Evolutionary conservation across 2,888 invertebrate species (phyloP), one percentile per base, ranked within the genome.

Genomic region (Lacanobia oleracea): DNA sequence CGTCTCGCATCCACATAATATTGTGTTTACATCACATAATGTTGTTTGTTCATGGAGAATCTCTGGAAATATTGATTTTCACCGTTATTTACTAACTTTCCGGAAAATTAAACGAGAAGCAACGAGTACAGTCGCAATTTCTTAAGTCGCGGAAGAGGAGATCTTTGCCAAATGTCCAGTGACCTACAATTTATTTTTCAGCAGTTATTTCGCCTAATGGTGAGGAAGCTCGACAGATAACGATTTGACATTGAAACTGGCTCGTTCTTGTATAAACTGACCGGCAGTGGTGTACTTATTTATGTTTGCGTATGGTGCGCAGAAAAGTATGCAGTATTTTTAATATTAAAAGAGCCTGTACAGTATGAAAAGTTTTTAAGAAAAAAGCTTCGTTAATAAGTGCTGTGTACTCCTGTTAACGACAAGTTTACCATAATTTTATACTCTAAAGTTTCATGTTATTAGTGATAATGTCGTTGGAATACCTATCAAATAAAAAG

Each of bases 181-280:
- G 73, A 62, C 65, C 72, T 77, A 77, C 66, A 77, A 69, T 75
- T 67, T 70, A 75, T 80, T 72, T 72, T 71, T 81, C 66, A 69
- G 10, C 50, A 33, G 67, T 79, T 64, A 77, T 53, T 62, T 71
- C 23, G 50, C 54, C 33, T 63, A 56, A 71, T 81, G 27, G 66
- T 37, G 43, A 70, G 76, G 78, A 82, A 77, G 77, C 62, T 33
- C 64, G 81, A 84, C 68, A 59, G 37, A 81, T 80, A 82, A 77
- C 60, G 75, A 73, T 77, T 66, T 81, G 82, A 81, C 81, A 86
- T 83, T 86, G 83, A 87, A 89, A 89, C 90, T 85, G 88, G 87
- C 83, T 88, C 72, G 56, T 66, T 86, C 90, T 79, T 81, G 90
- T 84, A 75, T 76, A 73, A 87, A 86, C 88, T 81, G 85, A 84